phyloP scores from a whole-genome alignment of 2,113 vertebrate species.

The Microtus montanus region DNA sequence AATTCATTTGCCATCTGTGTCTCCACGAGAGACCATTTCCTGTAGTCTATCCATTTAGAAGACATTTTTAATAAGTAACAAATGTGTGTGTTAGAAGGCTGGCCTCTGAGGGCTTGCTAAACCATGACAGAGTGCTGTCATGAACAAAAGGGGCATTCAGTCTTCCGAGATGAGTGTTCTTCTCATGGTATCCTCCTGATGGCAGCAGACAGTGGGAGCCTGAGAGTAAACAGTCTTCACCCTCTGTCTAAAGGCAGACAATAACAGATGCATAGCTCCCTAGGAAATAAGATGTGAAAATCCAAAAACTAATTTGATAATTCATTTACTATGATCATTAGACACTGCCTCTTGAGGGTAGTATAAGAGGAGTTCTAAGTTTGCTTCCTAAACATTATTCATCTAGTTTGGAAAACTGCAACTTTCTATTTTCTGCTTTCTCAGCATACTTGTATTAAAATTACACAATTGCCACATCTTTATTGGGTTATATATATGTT shows the following conservation, averaged over 20 bases:
- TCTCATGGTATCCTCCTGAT: background rate
- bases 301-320: background rate
- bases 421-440: background rate
- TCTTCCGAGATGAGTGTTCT: background rate
- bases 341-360: background rate
- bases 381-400: conserved; percentile 11
- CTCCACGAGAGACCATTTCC: conserved; percentile 50
- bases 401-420: conserved; percentile 5
- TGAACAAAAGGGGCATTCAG: background rate
- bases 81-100: conserved; percentile 2
- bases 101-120: conserved; percentile 11
- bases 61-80: conserved; percentile 64
- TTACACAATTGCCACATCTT: background rate
- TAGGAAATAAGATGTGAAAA: conserved; percentile 4
- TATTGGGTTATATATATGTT: background rate
- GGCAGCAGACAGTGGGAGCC: background rate
- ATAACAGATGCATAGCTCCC: background rate
- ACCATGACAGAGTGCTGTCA: conserved; percentile 11
- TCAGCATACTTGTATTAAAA: conserved; percentile 22
- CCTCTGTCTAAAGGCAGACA: conserved; percentile 29
- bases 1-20: conserved; percentile 20
- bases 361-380: conserved; percentile 20
- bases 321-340: conserved; percentile 50
- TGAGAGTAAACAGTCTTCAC: background rate
- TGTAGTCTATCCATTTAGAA: conserved; percentile 46